Percentiles rank a stretch among this genome's conserved stretches.
Conservation (phyloP, 2,797 vertebrate species). For the Alauda arvensis region DNA sequence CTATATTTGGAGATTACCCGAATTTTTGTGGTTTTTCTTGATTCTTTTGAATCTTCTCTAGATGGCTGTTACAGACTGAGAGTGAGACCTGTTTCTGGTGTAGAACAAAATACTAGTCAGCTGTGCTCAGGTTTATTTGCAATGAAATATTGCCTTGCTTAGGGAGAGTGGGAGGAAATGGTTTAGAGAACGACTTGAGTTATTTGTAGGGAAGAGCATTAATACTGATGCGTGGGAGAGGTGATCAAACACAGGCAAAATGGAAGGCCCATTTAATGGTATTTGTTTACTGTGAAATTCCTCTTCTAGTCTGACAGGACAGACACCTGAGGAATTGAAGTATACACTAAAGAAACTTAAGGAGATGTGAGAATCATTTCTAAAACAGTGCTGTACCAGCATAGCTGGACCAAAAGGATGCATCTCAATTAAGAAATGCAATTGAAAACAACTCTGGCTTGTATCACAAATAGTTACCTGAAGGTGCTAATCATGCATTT, state of each 20-base stretch:
- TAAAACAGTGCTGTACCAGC: neutral
- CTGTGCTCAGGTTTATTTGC: neutral
- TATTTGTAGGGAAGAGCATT: neutral
- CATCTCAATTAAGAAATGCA: neutral
- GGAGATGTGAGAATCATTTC: neutral
- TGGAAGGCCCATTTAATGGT: neutral
- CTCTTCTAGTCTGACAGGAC: conserved; percentile 14
- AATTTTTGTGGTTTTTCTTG: neutral
- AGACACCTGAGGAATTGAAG: conserved; percentile 11
- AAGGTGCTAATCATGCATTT: conserved; percentile 4
- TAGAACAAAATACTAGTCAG: neutral
- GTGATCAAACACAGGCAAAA: neutral
- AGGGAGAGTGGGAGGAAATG: neutral
- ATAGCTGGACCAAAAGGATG: neutral
- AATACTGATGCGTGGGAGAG: neutral
- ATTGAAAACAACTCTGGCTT: neutral
- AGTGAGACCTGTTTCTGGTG: neutral
- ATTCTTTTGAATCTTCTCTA: neutral
- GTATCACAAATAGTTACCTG: neutral
- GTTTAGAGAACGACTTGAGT: neutral
- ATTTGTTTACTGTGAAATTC: neutral
- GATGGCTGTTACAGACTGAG: neutral
- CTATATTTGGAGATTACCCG: neutral
- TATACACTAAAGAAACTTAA: neutral
- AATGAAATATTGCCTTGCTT: neutral